Percentiles rank a stretch among this genome's conserved stretches.
These are phyloP conservation scores for Butorides virescens DNA, from an alignment of 2,113 vertebrate species.

Conservation along the genomic window DNA sequence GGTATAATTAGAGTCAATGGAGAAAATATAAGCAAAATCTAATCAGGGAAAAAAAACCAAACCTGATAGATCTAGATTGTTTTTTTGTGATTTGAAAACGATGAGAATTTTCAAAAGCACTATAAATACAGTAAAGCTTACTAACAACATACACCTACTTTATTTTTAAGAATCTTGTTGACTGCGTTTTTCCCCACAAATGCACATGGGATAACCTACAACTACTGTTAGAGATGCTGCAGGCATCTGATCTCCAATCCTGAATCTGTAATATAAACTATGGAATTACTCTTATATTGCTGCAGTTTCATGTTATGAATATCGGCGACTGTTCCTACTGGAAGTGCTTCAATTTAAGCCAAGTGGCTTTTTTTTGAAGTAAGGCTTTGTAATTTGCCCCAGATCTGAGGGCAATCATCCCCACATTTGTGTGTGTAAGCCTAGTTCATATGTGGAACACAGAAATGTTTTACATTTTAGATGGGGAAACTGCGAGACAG, in stretches of 20 bases:
- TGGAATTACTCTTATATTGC: background rate
- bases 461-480: background rate
- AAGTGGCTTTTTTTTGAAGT: background rate
- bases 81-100: background rate
- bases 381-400: background rate
- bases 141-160: background rate
- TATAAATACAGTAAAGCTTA: background rate
- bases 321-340: background rate
- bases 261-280: background rate
- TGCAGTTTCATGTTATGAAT: background rate
- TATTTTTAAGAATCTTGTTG: background rate
- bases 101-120: background rate
- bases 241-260: background rate
- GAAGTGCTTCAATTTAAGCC: background rate
- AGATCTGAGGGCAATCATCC: background rate
- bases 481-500: too few species aligned
- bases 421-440: background rate
- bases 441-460: accelerated
- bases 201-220: background rate
- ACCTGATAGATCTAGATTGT: background rate
- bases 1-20: background rate
- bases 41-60: background rate
- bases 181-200: background rate
- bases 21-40: background rate
- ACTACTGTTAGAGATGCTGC: background rate